Percentiles rank a stretch among this genome's conserved stretches.
phyloP scores from a whole-genome alignment of 2,888 invertebrate species.

The Halocaridina rubra region DNA sequence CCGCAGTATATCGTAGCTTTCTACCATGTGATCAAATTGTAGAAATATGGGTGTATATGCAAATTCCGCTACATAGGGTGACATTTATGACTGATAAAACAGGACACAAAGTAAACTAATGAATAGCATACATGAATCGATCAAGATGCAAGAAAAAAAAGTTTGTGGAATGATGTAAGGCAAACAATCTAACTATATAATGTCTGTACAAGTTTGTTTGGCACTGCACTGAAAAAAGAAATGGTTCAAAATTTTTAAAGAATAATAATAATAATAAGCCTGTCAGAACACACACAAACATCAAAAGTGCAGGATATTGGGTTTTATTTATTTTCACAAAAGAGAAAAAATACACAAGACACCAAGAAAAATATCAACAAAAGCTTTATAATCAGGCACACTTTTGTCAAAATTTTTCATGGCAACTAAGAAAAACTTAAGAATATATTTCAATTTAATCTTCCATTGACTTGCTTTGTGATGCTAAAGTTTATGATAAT shows the following conservation, averaged over 20 bases:
- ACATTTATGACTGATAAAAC: not conserved
- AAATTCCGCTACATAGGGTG: not conserved
- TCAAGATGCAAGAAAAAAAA: slow-evolving; percentile 14
- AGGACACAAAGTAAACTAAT: not conserved
- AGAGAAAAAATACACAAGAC: slow-evolving; percentile 6
- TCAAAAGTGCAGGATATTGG: slow-evolving; percentile 14
- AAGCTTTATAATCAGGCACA: slow-evolving; percentile 34
- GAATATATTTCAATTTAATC: not conserved
- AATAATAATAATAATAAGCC: slow-evolving; percentile 11
- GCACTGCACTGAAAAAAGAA: slow-evolving; percentile 42
- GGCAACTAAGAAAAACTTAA: not conserved
- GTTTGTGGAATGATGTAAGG: slow-evolving; percentile 49
- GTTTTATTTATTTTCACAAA: slow-evolving; percentile 24
- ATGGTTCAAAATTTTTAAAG: too few relatives aligned
- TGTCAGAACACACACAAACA: slow-evolving; percentile 35
- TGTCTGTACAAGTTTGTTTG: slow-evolving; percentile 27
- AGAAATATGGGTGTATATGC: not conserved
- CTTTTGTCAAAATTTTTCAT: not conserved
- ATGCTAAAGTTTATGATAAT: not conserved
- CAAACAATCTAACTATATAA: slow-evolving; percentile 40
- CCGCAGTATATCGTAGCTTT: too few relatives aligned
- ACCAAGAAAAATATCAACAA: not conserved
- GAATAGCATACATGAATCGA: slow-evolving; percentile 6
- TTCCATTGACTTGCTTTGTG: slow-evolving; percentile 30
- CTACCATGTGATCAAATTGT: too few relatives aligned